These are phyloP conservation scores for Metacarcinus magister DNA, from an alignment of 2,888 invertebrate genomes.

Conservation along the genomic window DNA sequence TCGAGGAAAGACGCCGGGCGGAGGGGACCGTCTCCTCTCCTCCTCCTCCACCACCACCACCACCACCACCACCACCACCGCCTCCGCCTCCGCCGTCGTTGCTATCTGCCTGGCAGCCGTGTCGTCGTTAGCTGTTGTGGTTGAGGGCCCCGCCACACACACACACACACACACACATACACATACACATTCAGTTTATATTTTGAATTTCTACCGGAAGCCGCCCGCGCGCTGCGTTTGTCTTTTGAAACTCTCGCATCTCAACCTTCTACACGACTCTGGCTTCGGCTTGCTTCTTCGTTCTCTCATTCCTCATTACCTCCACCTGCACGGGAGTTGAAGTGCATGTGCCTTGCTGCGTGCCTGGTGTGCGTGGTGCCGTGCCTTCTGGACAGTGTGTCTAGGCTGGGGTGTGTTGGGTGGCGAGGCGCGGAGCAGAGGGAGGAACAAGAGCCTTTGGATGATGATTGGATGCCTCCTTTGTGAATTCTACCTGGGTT, in stretches of 20 bases:
- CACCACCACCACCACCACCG: neutral
- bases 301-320: neutral
- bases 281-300: slow-evolving; percentile 20
- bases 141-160: slow-evolving; percentile 56
- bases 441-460: neutral
- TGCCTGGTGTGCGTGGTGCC: neutral
- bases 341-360: neutral
- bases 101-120: slow-evolving; percentile 26
- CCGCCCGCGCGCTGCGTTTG: slow-evolving; percentile 71
- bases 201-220: slow-evolving; percentile 80
- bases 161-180: slow-evolving; percentile 46
- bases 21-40: neutral
- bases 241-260: slow-evolving; percentile 69
- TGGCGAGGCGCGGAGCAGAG: neutral
- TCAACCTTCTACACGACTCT: slow-evolving; percentile 15
- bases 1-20: neutral
- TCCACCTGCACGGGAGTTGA: neutral
- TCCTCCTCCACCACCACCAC: neutral
- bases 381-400: neutral
- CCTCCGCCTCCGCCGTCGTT: too few species aligned
- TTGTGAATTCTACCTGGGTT: slow-evolving; percentile 79
- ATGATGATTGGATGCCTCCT: slow-evolving; percentile 68
- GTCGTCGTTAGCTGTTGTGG: slow-evolving; percentile 72
- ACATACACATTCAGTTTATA: slow-evolving; percentile 72
- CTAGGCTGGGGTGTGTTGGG: neutral